Evolutionary conservation across 2,888 invertebrate species (phyloP).

Genomic region (Oegoconia quadripuncta): DNA sequence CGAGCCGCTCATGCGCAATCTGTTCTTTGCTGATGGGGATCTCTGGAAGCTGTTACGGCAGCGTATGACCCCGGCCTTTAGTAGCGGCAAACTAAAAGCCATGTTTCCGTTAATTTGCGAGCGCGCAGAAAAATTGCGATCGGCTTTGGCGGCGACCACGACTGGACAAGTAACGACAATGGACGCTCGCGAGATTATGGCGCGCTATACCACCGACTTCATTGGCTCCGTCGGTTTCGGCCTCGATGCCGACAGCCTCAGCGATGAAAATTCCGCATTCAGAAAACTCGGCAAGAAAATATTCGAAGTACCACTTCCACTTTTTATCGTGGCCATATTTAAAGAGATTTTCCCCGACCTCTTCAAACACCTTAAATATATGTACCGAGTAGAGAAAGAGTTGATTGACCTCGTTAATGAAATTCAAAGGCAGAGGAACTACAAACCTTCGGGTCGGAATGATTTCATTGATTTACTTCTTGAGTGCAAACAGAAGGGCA

Average conservation of each 20-base stretch:
- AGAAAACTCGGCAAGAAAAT: slow-evolving; percentile 21
- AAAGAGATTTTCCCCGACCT: slow-evolving; percentile 3
- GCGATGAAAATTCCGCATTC: slow-evolving; percentile 22
- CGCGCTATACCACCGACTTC: slow-evolving; percentile 24
- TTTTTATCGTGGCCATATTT: slow-evolving; percentile 1
- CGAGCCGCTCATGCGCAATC: slow-evolving; percentile 22
- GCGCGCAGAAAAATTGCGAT: slow-evolving; percentile 36
- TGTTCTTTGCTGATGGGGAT: slow-evolving; percentile 27
- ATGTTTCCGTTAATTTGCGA: slow-evolving; percentile 28
- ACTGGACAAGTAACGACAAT: not conserved
- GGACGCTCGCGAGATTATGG: slow-evolving; percentile 26
- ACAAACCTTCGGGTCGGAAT: slow-evolving; percentile 23
- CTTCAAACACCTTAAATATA: slow-evolving; percentile 1
- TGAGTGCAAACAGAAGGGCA: slow-evolving; percentile 24
- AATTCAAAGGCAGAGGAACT: slow-evolving; percentile 20
- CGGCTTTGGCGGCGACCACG: not conserved
- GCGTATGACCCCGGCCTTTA: slow-evolving; percentile 42
- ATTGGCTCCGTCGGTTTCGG: slow-evolving; percentile 26
- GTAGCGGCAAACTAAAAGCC: slow-evolving; percentile 24
- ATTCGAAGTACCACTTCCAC: slow-evolving; percentile 7
- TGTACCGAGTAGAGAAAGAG: slow-evolving; percentile 3
- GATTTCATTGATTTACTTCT: slow-evolving; percentile 31
- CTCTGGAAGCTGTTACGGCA: slow-evolving; percentile 53
- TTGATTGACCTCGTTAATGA: slow-evolving; percentile 8
- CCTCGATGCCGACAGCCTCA: slow-evolving; percentile 20